Percentiles rank a stretch among this genome's conserved stretches.
These are phyloP conservation scores for Chironomus striatipennis DNA, from an alignment of 1,140 invertebrate genomes.

Conservation along the genomic window DNA sequence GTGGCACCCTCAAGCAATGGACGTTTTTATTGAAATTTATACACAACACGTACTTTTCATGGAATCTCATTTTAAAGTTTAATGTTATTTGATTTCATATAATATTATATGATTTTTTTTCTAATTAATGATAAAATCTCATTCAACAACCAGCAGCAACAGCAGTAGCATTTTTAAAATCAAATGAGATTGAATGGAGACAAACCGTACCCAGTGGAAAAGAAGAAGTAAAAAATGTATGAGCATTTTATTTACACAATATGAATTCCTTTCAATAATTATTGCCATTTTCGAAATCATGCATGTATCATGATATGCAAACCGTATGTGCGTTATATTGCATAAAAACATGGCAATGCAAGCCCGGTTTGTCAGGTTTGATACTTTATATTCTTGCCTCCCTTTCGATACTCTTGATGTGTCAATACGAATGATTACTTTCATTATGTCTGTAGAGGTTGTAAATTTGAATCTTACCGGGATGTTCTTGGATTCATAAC, in stretches of 20 bases:
- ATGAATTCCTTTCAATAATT: constrained; percentile 14
- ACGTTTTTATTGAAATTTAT: constrained; percentile 10
- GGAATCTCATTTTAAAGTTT: neutral
- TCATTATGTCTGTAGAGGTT: neutral
- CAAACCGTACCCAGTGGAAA: neutral
- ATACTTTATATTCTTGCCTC: neutral
- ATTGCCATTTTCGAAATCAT: neutral
- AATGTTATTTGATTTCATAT: neutral
- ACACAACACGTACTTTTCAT: neutral
- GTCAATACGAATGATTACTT: neutral
- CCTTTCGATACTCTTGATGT: neutral
- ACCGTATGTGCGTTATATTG: neutral
- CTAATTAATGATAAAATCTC: constrained; percentile 9
- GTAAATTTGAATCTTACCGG: neutral
- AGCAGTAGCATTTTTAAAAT: neutral
- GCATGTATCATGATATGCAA: neutral
- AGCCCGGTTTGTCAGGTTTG: neutral
- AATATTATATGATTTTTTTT: neutral
- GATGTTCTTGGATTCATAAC: neutral
- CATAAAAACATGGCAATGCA: neutral
- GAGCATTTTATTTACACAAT: constrained; percentile 8
- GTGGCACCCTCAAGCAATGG: neutral
- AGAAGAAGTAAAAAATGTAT: neutral
- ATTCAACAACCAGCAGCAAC: neutral
- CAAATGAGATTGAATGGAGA: neutral